phyloP scores from a whole-genome alignment of 2,113 vertebrate genomes.

The Myanophis thanlyinensis region DNA sequence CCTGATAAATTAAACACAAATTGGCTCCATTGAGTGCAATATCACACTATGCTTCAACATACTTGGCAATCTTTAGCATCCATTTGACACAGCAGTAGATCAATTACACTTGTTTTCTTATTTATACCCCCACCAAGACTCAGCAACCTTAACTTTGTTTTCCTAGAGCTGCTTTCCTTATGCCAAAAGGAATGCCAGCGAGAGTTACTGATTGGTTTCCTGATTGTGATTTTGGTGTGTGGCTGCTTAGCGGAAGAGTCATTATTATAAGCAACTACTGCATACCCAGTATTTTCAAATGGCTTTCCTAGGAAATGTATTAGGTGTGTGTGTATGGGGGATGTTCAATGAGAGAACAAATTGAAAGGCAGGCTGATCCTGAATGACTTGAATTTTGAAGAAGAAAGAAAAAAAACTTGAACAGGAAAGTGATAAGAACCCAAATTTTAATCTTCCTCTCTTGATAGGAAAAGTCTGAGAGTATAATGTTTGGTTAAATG shows the following conservation, averaged over 20 bases:
- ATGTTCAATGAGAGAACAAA: not conserved
- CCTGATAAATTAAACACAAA: constrained; percentile 30
- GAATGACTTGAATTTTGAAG: not conserved
- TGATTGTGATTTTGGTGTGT: not conserved
- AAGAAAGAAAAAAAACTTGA: not conserved
- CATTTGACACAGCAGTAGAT: constrained; percentile 20
- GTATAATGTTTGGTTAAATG: not conserved
- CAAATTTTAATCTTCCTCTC: not conserved
- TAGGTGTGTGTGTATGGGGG: not conserved
- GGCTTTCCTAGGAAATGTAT: not conserved
- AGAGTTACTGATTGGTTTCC: constrained; percentile 3
- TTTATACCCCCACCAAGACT: not conserved
- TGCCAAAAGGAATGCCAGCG: not conserved
- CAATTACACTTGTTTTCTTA: constrained; percentile 21
- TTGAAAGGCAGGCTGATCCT: not conserved
- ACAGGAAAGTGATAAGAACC: not conserved
- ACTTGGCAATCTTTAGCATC: constrained; percentile 26
- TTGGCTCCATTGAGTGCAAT: constrained; percentile 19
- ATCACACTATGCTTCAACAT: constrained; percentile 15
- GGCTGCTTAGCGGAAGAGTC: constrained; percentile 7
- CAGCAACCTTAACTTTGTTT: constrained; percentile 13
- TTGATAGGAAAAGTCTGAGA: not conserved
- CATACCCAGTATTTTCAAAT: not conserved
- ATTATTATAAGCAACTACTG: not conserved
- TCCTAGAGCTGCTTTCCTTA: not conserved